Conservation (phyloP, 2,888 invertebrate genomes). For the Dexiosoma caninum region DNA sequence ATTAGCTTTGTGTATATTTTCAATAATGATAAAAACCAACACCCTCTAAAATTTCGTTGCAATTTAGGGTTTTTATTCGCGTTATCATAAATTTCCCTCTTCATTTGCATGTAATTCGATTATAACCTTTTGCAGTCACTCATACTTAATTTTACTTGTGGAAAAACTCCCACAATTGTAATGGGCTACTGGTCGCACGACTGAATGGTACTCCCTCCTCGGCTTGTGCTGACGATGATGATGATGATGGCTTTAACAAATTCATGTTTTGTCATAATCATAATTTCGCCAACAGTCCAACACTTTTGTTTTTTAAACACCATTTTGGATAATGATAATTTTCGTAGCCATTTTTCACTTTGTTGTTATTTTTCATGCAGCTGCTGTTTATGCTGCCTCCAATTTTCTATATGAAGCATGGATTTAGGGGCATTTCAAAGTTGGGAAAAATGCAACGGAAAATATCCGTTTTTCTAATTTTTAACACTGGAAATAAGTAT, state of each 20-base stretch:
- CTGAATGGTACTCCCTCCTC: slow-evolving; percentile 26
- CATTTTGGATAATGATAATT: slow-evolving; percentile 53
- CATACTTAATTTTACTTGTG: background rate
- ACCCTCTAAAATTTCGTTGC: background rate
- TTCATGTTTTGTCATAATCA: slow-evolving; percentile 72
- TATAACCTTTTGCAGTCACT: slow-evolving; percentile 63
- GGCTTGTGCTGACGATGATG: slow-evolving; percentile 14
- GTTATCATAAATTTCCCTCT: slow-evolving; percentile 71
- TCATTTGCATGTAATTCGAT: slow-evolving; percentile 74
- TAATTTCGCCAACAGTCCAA: slow-evolving; percentile 66
- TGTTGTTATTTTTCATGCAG: background rate
- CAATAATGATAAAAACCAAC: slow-evolving; percentile 30
- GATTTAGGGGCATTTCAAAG: slow-evolving; percentile 29
- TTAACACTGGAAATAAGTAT: no score
- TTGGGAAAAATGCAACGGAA: no score
- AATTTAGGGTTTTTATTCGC: slow-evolving; percentile 50
- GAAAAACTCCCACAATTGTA: background rate
- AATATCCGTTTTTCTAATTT: no score
- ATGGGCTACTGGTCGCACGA: background rate
- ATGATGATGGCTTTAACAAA: slow-evolving; percentile 64
- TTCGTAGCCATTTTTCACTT: slow-evolving; percentile 17
- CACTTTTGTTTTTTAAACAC: slow-evolving; percentile 24
- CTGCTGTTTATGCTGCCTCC: background rate
- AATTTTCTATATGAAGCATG: background rate
- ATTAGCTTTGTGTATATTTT: background rate